A percentile compares a stretch with the other conserved stretches of the same genome.
Evolutionary conservation across 2,888 invertebrate genomes (phyloP).

Genomic region (Hirtodrosophila alboralis): DNA sequence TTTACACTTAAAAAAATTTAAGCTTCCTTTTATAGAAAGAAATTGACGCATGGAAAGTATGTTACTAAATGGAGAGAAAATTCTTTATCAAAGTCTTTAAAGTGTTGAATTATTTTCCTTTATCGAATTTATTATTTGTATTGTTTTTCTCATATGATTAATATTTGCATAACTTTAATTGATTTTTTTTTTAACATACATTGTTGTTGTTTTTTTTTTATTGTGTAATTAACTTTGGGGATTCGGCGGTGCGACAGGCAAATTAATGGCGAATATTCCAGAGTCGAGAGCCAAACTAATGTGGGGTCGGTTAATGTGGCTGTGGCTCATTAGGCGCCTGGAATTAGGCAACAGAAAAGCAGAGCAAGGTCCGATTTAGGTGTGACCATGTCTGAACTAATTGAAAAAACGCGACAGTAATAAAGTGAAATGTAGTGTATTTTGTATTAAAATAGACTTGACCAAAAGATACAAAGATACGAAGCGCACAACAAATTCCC

Average conservation of each 20-base stretch:
- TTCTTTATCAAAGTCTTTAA: no score
- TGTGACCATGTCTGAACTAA: slow-evolving; percentile 12
- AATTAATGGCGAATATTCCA: slow-evolving; percentile 47
- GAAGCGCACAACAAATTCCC: slow-evolving; percentile 19
- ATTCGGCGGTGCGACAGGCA: slow-evolving; percentile 27
- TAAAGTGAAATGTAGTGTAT: slow-evolving; percentile 6
- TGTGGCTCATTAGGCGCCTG: slow-evolving; percentile 57
- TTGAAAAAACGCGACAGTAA: slow-evolving; percentile 21
- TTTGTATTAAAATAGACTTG: slow-evolving; percentile 6
- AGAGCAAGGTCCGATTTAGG: slow-evolving; percentile 21
- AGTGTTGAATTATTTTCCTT: no score
- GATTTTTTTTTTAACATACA: no score
- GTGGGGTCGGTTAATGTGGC: slow-evolving; percentile 62
- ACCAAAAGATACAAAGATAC: slow-evolving; percentile 18
- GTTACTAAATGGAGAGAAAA: no score
- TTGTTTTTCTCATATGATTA: no score
- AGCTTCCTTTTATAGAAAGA: no score
- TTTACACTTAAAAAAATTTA: no score
- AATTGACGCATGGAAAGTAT: no score
- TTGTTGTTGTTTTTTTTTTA: no score
- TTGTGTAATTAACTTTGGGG: no score
- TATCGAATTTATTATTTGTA: no score
- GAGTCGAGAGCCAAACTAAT: slow-evolving; percentile 47
- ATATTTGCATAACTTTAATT: no score
- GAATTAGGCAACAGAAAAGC: slow-evolving; percentile 47